Evolutionary conservation across 2,797 vertebrate species (phyloP).

Genomic region (Gobionotothen gibberifrons): DNA sequence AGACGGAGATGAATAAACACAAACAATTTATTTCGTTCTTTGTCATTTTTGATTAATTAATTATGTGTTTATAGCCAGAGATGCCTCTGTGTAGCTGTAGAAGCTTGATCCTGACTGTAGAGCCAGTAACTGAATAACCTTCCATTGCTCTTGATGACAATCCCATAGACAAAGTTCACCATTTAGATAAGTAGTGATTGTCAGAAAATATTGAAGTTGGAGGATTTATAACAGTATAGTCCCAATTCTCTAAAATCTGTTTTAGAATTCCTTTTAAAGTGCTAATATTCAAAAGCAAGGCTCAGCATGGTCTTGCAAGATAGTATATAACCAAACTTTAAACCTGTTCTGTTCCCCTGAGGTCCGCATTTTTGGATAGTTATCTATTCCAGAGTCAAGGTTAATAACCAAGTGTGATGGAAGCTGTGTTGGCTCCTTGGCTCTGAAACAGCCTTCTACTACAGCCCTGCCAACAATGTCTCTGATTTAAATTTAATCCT

Average conservation of each 20-base stretch:
- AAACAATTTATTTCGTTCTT: not conserved
- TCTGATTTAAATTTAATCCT: not conserved
- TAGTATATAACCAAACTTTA: not conserved
- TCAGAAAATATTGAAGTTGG: not conserved
- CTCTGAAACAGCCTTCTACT: no score
- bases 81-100: not conserved
- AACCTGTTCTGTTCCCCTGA: not conserved
- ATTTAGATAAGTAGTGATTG: not conserved
- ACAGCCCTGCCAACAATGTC: no score
- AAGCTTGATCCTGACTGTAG: not conserved
- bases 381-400: no score
- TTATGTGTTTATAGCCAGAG: not conserved
- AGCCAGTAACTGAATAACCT: not conserved
- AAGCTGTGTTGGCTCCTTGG: no score
- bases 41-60: not conserved
- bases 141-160: not conserved
- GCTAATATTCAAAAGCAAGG: not conserved
- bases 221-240: not conserved
- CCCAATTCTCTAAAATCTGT: not conserved
- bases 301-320: not conserved
- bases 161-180: not conserved
- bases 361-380: not conserved
- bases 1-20: conserved; percentile 15
- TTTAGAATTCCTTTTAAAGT: not conserved
- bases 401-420: no score